phyloP scores from a whole-genome alignment of 2,888 invertebrate species.

The Lepidochrysops patricia region DNA sequence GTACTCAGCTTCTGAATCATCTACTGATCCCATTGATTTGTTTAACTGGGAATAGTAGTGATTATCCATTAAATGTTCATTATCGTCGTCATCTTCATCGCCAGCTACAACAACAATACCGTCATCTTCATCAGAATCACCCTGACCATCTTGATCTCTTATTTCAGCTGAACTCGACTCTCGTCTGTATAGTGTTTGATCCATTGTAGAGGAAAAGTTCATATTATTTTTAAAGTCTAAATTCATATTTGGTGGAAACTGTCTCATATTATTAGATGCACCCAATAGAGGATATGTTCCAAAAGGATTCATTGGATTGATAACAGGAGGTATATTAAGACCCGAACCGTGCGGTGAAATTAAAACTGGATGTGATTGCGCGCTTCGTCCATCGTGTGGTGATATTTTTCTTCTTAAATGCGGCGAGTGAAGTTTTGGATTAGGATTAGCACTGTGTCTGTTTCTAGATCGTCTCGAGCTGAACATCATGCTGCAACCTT shows the following conservation, averaged over 20 bases:
- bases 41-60: constrained; percentile 59
- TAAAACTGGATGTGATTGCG: constrained; percentile 88
- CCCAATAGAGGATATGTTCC: constrained; percentile 86
- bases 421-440: constrained; percentile 97
- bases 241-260: constrained; percentile 62
- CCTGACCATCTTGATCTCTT: constrained; percentile 77
- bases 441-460: constrained; percentile 97
- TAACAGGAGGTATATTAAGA: constrained; percentile 77
- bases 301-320: constrained; percentile 83
- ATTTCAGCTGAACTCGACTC: constrained; percentile 59
- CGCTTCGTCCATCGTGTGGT: constrained; percentile 92
- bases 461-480: constrained; percentile 96
- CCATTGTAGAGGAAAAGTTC: constrained; percentile 44
- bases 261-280: constrained; percentile 78
- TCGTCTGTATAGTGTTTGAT: constrained; percentile 50
- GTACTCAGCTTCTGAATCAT: constrained; percentile 61
- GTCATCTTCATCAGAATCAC: constrained; percentile 81
- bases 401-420: constrained; percentile 94
- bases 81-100: constrained; percentile 82
- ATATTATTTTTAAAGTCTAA: constrained; percentile 68
- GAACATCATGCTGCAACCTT: constrained; percentile 99
- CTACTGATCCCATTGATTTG: constrained; percentile 54
- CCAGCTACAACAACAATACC: constrained; percentile 87
- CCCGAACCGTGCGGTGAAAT: constrained; percentile 81
- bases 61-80: constrained; percentile 68